Conservation (phyloP, 2,888 invertebrate species). For the Dicyrtomina minuta region DNA sequence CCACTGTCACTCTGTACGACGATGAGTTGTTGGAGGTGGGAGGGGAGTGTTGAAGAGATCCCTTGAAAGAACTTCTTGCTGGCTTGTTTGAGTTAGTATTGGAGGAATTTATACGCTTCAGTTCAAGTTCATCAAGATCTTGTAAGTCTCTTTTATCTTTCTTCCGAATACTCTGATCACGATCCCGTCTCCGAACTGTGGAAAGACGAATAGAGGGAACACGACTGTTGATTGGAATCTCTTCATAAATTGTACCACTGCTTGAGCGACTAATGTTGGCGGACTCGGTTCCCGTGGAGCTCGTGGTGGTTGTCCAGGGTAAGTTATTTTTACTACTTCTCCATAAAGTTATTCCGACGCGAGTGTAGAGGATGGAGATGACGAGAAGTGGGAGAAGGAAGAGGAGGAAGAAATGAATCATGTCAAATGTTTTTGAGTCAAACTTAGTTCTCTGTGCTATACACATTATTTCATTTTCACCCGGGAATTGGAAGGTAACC, state of each 20-base stretch:
- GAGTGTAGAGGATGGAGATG: conserved; percentile 75
- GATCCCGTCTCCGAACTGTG: background rate
- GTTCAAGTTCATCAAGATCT: background rate
- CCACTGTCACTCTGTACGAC: conserved; percentile 15
- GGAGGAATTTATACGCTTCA: too few relatives aligned
- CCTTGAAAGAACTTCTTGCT: background rate
- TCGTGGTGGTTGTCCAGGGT: background rate
- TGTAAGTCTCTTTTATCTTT: background rate
- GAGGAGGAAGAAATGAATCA: conserved; percentile 78
- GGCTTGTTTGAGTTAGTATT: too few relatives aligned
- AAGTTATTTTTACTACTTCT: conserved; percentile 56
- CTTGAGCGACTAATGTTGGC: conserved; percentile 18
- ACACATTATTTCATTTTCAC: conserved; percentile 69
- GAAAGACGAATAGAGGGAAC: conserved; percentile 3
- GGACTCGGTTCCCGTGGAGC: background rate
- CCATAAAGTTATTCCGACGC: conserved; percentile 83
- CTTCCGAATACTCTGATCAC: too few relatives aligned
- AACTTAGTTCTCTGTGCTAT: conserved; percentile 73
- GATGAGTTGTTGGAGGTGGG: background rate
- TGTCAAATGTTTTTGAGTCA: conserved; percentile 75
- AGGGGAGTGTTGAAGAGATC: background rate
- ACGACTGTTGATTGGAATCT: conserved; percentile 1
- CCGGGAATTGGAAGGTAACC: conserved; percentile 62
- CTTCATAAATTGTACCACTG: conserved; percentile 11
- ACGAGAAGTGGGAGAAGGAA: conserved; percentile 78